Evolutionary conservation across 92 coral and sea anemone species (phyloP), one percentile per base, ranked within the genome.

Genomic region (Bergia puertoricense): DNA sequence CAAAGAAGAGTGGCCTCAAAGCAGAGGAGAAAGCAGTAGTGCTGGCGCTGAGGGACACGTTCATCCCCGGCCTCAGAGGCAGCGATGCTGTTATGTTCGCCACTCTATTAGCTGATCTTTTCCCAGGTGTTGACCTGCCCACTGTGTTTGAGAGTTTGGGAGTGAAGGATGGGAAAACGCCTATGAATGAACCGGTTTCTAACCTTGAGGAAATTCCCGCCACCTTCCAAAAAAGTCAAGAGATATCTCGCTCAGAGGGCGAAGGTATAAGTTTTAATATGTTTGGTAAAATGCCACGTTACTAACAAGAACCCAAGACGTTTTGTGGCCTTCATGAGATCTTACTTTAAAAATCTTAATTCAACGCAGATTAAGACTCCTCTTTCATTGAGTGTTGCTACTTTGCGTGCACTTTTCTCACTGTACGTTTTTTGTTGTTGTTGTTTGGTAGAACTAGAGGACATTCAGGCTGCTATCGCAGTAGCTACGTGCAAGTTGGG

Each of bases 61-160:
- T 90, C 92, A 91, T 97, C 82, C 99, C 99, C 3, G 98, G 95
- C 40, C 90, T 97, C 6, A 90, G 91, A 42, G 90, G 91, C 44
- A 92, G 94, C 23, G 99, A 97, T 79, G 97, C 97, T 30, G 94
- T 94, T 59, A 97, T 97, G 94, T 97, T 97, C 59, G 97, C 98
- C 76, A 91, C 97, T 1, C 86, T 97, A 23, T 54, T 93, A 37
- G 93, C 95, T 59, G 99, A 97, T 85, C 90, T 94, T 83, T 97
- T 97, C 83, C 96, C 98, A 10, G 88, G 89, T 41, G 96, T 93
- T 20, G 94, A 94, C 72, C 93, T 94, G 37, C 98, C 98, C 11
- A 90, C 93, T 93, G 94, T 95, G 39, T 97, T 97, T 91, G 97
- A 95, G 85, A 93, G 88, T 45, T 90, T 88, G 65, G 95, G 94